Base-by-base conservation (phyloP, 2,888 invertebrate species). In the Drosophila borborema region DNA sequence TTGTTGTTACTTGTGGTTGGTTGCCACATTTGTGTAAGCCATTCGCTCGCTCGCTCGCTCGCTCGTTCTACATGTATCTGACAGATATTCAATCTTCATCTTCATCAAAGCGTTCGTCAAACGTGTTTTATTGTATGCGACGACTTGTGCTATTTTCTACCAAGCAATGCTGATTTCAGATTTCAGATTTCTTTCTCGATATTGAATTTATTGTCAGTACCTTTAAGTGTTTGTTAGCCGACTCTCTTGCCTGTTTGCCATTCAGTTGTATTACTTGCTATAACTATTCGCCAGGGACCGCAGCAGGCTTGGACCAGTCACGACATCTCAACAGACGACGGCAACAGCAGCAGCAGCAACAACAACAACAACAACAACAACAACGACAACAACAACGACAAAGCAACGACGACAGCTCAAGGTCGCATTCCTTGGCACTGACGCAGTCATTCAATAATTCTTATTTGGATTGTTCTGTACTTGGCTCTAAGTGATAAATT, bases 11-110 rank as follows among this genome's bases (percentile, higher is more conserved):
- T 38, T 54, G 53, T 23, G 61, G 64, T 64, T 66, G 43, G 64
- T 63, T 79, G 75, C 64, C 76, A 74, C 68, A 71, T 55, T 56
- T 63, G 66, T 46, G 28, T 46, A 41, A 61, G 49, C 43, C 28
- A 64, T 60, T 53, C 53, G 53, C 59, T 53, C 46, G 55, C 51
- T 64, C 16, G 65, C 63, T 38, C 10, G 34, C 55, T 63, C 65
- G 18, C 64, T 34, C 64, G 54, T 68, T 45, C 64, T 41, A 75
- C 61, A 66, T 64, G 67, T 86, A 89, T 74, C 83, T 84, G 83
- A 79, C 80, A 86, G 89, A 86, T 87, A 89, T 89, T 86, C 82
- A 82, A 82, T 82, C 82, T 82, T 82, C 84, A 84, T 83, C 82
- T 84, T 80, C 80, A 82, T 81, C 85, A 79, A 85, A 83, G 74